Conservation (phyloP, 2,113 vertebrate genomes). For the Gopherus flavomarginatus region DNA sequence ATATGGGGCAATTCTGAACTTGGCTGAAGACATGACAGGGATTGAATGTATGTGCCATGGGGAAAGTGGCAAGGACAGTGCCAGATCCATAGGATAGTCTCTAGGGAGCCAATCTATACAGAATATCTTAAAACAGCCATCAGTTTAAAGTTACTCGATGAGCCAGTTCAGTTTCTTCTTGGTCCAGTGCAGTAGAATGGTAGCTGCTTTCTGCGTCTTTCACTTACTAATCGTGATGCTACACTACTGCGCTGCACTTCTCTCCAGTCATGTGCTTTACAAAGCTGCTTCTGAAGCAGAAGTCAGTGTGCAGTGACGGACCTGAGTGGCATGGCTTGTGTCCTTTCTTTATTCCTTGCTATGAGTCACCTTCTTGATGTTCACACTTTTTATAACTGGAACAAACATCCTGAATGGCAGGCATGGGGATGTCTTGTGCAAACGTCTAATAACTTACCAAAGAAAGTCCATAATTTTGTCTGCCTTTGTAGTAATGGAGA, state of each 20-base stretch:
- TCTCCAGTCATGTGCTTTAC: not conserved
- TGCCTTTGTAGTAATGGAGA: not conserved
- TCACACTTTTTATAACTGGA: not conserved
- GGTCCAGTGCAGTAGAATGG: not conserved
- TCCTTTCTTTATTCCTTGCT: not conserved
- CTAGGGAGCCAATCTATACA: not conserved
- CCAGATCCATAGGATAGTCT: not conserved
- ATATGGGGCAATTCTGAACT: accelerated
- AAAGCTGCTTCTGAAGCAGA: not conserved
- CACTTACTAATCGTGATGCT: not conserved
- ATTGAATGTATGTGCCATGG: accelerated
- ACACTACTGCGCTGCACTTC: not conserved
- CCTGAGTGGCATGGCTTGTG: accelerated
- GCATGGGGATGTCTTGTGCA: not conserved
- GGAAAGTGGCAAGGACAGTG: not conserved
- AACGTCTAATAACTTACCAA: accelerated
- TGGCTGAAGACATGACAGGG: not conserved
- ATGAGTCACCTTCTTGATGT: not conserved
- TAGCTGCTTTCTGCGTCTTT: not conserved
- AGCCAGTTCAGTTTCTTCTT: accelerated
- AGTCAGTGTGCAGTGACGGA: not conserved
- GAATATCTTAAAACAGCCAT: not conserved
- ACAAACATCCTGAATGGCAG: not conserved
- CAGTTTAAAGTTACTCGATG: accelerated
- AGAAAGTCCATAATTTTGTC: not conserved